phyloP scores from a whole-genome alignment of 2,113 vertebrate species.

The Semnornis frantzii region DNA sequence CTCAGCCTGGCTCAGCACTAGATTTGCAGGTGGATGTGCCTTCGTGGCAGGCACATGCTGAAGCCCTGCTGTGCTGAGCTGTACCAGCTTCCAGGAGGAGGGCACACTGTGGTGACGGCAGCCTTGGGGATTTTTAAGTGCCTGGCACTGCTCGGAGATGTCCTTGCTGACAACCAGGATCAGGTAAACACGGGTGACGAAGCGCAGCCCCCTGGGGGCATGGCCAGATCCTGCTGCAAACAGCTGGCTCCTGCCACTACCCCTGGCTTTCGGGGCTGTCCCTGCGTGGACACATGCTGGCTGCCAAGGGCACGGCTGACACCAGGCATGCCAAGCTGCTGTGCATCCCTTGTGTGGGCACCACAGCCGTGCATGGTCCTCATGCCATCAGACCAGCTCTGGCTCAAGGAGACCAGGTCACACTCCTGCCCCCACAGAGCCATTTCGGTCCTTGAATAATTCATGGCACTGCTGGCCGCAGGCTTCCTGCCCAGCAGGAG shows the following conservation, averaged over 20 bases:
- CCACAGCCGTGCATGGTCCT: rapidly evolving
- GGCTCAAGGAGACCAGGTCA: constrained; percentile 68
- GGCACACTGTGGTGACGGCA: rapidly evolving
- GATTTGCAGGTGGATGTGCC: not conserved
- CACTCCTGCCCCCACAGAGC: not conserved
- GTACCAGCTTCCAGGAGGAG: not conserved
- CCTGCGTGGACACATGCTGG: not conserved
- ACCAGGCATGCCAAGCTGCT: rapidly evolving
- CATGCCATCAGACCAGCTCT: not conserved
- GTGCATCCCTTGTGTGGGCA: rapidly evolving
- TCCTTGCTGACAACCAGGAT: not conserved
- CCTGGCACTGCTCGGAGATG: not conserved
- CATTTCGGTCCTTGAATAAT: constrained; percentile 69
- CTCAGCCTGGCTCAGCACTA: not conserved
- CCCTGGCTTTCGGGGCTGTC: not conserved
- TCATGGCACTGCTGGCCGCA: constrained; percentile 36
- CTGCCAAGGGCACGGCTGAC: not conserved
- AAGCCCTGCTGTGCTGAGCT: no score
- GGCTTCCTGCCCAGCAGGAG: constrained; percentile 57
- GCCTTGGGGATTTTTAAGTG: not conserved
- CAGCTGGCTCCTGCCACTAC: rapidly evolving
- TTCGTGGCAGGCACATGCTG: not conserved
- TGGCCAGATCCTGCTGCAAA: not conserved
- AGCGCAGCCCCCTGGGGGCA: rapidly evolving
- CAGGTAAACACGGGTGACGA: constrained; percentile 15